These are phyloP conservation scores for Hydractinia echinata DNA, from an alignment of 30 jellyfish, hydroid and myxozoan species.

Conservation along the genomic window DNA sequence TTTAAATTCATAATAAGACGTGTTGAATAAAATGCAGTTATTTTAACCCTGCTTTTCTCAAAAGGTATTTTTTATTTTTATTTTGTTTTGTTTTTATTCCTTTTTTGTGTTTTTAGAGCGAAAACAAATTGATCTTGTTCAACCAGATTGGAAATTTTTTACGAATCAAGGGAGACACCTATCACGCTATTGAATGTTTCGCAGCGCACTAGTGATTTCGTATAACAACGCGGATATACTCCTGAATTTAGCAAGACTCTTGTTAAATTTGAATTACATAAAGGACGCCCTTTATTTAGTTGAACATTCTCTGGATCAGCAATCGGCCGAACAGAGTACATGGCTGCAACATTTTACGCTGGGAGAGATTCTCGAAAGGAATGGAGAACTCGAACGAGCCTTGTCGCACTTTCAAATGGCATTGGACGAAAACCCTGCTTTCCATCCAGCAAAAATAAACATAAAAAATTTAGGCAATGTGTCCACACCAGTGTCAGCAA, in stretches of 20 bases:
- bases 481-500: conserved; percentile 5
- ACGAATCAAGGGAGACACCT: conserved; percentile 84
- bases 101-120: conserved; percentile 60
- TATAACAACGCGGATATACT: conserved; percentile 68
- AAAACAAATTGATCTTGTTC: conserved; percentile 68
- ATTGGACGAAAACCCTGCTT: conserved; percentile 72
- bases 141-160: conserved; percentile 83
- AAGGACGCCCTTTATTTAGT: conserved; percentile 77
- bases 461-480: conserved; percentile 18
- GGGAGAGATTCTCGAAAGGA: conserved; percentile 66
- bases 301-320: conserved; percentile 63
- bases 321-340: conserved; percentile 62
- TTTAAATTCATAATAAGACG: too few species aligned
- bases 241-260: conserved; percentile 81
- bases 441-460: conserved; percentile 73
- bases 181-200: conserved; percentile 90
- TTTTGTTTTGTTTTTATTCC: background rate
- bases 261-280: conserved; percentile 62
- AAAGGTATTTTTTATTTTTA: background rate
- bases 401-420: conserved; percentile 65
- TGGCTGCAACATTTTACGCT: conserved; percentile 93
- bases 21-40: too few species aligned
- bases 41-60: too few species aligned
- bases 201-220: conserved; percentile 75
- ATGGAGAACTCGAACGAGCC: conserved; percentile 74